phyloP scores from a whole-genome alignment of 2,113 vertebrate species.

The Myiopsitta monachus region DNA sequence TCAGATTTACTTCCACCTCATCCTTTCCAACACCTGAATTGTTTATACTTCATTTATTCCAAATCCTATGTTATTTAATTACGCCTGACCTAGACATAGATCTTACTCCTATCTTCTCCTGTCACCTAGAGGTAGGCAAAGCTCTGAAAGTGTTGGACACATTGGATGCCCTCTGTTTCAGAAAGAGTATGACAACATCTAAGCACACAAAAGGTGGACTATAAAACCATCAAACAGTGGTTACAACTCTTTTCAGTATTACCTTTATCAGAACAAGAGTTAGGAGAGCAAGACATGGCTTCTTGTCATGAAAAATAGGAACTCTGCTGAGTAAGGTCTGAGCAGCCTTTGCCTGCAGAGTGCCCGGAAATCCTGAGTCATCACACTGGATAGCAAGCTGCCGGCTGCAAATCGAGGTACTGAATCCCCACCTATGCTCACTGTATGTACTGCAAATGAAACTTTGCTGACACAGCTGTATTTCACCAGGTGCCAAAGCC shows the following conservation, averaged over 20 bases:
- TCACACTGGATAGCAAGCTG: not conserved
- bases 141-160: not conserved
- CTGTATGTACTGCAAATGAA: not conserved
- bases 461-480: not conserved
- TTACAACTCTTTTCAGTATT: not conserved
- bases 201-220: not conserved
- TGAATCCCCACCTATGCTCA: not conserved
- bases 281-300: not conserved
- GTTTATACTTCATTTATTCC: not conserved
- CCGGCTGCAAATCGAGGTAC: not conserved
- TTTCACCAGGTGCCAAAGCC: not conserved
- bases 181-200: not conserved
- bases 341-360: slow-evolving; percentile 30
- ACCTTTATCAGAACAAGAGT: not conserved
- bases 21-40: not conserved
- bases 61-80: not conserved
- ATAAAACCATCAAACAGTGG: not conserved
- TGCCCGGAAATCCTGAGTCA: slow-evolving; percentile 45
- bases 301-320: not conserved
- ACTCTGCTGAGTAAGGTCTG: not conserved
- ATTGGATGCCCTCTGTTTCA: not conserved
- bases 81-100: not conserved
- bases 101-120: not conserved
- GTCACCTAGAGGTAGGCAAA: not conserved
- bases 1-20: not conserved